Conservation (phyloP, 2,113 vertebrate species). For the Hippolais icterina region DNA sequence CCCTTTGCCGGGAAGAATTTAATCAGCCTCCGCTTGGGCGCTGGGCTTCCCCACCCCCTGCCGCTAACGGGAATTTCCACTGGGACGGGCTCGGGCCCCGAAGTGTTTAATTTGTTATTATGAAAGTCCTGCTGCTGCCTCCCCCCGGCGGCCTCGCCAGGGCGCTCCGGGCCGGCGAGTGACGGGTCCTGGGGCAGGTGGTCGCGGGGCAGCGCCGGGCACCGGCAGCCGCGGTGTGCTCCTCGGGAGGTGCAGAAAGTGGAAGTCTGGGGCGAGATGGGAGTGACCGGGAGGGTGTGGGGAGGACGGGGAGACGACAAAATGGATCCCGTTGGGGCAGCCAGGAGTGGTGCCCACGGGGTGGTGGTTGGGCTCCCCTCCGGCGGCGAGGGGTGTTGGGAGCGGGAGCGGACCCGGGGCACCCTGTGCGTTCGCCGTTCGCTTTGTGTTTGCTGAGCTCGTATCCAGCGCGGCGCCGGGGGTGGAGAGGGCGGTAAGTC, state of each 20-base stretch:
- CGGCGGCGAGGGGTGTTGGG: background rate
- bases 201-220: background rate
- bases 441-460: background rate
- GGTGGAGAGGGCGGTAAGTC: constrained; percentile 29
- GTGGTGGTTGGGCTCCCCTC: background rate
- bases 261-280: background rate
- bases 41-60: background rate
- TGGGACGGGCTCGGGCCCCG: background rate
- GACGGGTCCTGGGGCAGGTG: background rate
- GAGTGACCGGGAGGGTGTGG: no score
- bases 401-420: background rate
- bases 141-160: background rate
- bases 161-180: background rate
- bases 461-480: background rate
- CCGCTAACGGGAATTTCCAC: constrained; percentile 42
- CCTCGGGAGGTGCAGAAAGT: background rate
- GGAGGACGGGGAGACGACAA: background rate
- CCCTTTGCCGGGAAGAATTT: constrained; percentile 42
- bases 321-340: background rate
- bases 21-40: constrained; percentile 26
- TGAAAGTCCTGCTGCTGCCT: background rate
- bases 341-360: background rate
- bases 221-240: background rate
- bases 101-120: background rate
- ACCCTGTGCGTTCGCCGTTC: background rate